phyloP scores from a whole-genome alignment of 1,140 invertebrate species.

The Daktulosphaira vitifoliae region DNA sequence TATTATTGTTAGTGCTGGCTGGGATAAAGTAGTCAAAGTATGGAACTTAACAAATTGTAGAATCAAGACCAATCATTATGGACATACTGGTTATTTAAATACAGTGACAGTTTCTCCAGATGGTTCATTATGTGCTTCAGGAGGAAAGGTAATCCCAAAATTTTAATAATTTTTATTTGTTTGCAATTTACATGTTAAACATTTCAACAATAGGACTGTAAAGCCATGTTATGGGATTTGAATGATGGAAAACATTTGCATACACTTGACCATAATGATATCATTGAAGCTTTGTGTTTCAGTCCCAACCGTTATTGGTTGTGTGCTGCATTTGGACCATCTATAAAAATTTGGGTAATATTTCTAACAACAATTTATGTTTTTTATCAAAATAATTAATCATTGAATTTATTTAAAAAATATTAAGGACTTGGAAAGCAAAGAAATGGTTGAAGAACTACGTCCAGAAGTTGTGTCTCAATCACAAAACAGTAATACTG shows the following conservation, averaged over 20 bases:
- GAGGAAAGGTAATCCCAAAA: slow-evolving; percentile 66
- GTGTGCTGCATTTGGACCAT: slow-evolving; percentile 97
- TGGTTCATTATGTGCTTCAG: slow-evolving; percentile 97
- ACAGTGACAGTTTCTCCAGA: slow-evolving; percentile 98
- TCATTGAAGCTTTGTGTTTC: slow-evolving; percentile 97
- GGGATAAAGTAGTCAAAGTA: slow-evolving; percentile 97
- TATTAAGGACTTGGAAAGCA: slow-evolving; percentile 89
- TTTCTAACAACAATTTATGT: no score
- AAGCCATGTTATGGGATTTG: slow-evolving; percentile 99
- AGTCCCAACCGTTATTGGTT: slow-evolving; percentile 99
- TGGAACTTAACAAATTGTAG: slow-evolving; percentile 99
- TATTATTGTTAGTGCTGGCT: slow-evolving; percentile 97
- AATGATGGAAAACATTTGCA: slow-evolving; percentile 99
- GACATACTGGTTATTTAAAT: slow-evolving; percentile 95
- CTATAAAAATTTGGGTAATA: slow-evolving; percentile 93
- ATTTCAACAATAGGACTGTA: slow-evolving; percentile 66
- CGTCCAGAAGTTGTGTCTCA: slow-evolving; percentile 77
- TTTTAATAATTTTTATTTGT: background rate
- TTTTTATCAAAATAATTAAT: slow-evolving; percentile 48
- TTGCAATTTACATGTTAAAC: background rate
- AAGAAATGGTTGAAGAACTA: slow-evolving; percentile 98
- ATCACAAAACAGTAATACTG: slow-evolving; percentile 64
- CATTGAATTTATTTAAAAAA: slow-evolving; percentile 38
- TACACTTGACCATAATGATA: slow-evolving; percentile 96
- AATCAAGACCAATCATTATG: slow-evolving; percentile 96